Conservation (phyloP, 2,113 vertebrate genomes). For the Amphiprion ocellaris region DNA sequence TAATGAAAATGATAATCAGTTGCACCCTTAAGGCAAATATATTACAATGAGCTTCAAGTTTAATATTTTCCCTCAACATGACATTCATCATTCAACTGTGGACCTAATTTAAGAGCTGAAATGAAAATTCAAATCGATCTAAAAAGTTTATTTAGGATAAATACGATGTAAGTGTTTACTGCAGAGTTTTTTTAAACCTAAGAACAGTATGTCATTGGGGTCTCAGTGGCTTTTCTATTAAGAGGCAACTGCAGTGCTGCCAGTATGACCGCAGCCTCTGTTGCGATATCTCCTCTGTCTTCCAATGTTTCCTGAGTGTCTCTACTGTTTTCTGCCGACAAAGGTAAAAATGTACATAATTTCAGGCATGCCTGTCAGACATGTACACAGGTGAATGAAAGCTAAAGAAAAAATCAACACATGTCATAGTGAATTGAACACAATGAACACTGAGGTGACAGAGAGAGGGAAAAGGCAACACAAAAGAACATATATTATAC, state of each 20-base stretch:
- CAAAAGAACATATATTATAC: background rate
- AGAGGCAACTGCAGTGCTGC: background rate
- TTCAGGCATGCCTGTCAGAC: background rate
- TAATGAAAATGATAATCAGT: conserved; percentile 5
- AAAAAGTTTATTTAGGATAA: background rate
- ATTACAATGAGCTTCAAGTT: background rate
- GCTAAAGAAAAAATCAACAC: background rate
- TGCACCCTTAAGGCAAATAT: conserved; percentile 5
- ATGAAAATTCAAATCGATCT: conserved; percentile 3
- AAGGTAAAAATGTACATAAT: background rate
- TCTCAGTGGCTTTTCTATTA: background rate
- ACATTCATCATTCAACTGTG: background rate
- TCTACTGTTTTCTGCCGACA: background rate
- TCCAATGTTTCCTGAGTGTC: background rate
- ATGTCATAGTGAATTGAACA: background rate
- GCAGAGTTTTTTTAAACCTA: background rate
- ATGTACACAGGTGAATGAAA: background rate
- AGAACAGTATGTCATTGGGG: background rate
- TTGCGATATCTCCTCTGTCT: conserved; percentile 3
- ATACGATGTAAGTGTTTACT: background rate
- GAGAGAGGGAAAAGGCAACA: too few species aligned
- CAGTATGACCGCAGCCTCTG: conserved; percentile 23
- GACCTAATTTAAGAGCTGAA: background rate
- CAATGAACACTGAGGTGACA: background rate
- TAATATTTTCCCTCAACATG: background rate